Percentiles rank a stretch among this genome's conserved stretches.
phyloP scores from a whole-genome alignment of 1,140 invertebrate genomes.

The Agrilus planipennis region DNA sequence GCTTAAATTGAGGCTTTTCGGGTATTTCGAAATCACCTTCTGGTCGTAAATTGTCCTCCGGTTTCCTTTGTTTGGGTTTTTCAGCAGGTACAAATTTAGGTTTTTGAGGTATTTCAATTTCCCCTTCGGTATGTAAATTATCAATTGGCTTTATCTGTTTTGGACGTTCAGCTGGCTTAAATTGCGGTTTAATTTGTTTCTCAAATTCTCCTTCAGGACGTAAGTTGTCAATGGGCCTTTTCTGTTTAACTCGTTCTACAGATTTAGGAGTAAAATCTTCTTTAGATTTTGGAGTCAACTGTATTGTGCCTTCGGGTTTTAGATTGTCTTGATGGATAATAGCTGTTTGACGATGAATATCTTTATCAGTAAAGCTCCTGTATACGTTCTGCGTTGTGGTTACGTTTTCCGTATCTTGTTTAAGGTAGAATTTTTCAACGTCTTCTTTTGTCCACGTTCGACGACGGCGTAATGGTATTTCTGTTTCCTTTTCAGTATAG shows the following conservation, averaged over 20 bases:
- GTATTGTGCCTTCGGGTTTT: slow-evolving; percentile 42
- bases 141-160: slow-evolving; percentile 34
- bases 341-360: slow-evolving; percentile 35
- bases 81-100: slow-evolving; percentile 39
- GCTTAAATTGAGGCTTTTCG: slow-evolving; percentile 32
- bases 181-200: slow-evolving; percentile 35
- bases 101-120: slow-evolving; percentile 46
- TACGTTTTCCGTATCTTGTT: slow-evolving; percentile 37
- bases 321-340: slow-evolving; percentile 42
- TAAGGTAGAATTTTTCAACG: slow-evolving; percentile 51
- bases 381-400: slow-evolving; percentile 47
- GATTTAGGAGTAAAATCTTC: slow-evolving; percentile 35
- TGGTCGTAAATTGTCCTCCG: slow-evolving; percentile 41
- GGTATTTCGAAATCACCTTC: slow-evolving; percentile 46
- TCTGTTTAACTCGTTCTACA: slow-evolving; percentile 41
- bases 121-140: slow-evolving; percentile 49
- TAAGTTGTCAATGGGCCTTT: slow-evolving; percentile 46
- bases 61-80: slow-evolving; percentile 41
- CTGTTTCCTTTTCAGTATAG: slow-evolving; percentile 42
- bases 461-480: slow-evolving; percentile 41
- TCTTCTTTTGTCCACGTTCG: slow-evolving; percentile 59
- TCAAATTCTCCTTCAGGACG: slow-evolving; percentile 46
- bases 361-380: slow-evolving; percentile 36
- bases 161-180: slow-evolving; percentile 38
- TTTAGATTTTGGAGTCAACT: slow-evolving; percentile 35